Base-by-base conservation (phyloP, 2,113 vertebrate genomes). In the Paracanthobrama guichenoti region DNA sequence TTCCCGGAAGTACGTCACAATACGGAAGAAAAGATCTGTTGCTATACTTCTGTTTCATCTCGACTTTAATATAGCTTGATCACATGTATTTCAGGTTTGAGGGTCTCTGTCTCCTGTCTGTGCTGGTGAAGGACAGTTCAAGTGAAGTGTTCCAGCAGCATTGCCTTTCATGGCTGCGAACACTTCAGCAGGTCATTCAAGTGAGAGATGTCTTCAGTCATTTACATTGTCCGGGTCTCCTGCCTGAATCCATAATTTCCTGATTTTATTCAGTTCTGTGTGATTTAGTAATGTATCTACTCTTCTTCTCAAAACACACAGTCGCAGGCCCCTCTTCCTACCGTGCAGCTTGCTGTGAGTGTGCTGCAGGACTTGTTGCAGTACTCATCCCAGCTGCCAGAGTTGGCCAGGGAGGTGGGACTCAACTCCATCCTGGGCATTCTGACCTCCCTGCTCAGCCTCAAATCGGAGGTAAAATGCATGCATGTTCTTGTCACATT, bases 121-220 rank as follows among this genome's bases (percentile, higher is more conserved):
- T 97, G 91, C 89, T 97, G 89, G 96, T 98, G 0, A 95, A 94
- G 22, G 96, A 97, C 91, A 96, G 96, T 78, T 93, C 94, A 74
- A 95, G 94, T 24, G 96, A 96, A 59, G 86, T 96, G n/a, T 97
- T 98, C 91, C 95, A 96, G 88, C 95, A 96, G 26, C 95, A 98
- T 85, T 96, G 96, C 53, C 90, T 97, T 0, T 94, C 93, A 22
- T 98, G 97, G 97, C 92, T 98, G 44, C 95, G 96, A 0, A 95
- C 94, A 6, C 90, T 97, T 31, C 96, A 97, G 91, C 96, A 98
- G 88, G 90, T 97, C 86, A 93, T 98, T 72, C 97, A 98, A 95
- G 97, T 97, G 88, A 89, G 89, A 59, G 1, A 22, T 1, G 46
- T 28, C 39, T 20, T 53, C 1, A 16, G 6, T 53, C 26, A 18